A percentile compares a stretch with the other conserved stretches of the same genome.
Conservation (phyloP, 2,888 invertebrate genomes). For the Xestobium rufovillosum region DNA sequence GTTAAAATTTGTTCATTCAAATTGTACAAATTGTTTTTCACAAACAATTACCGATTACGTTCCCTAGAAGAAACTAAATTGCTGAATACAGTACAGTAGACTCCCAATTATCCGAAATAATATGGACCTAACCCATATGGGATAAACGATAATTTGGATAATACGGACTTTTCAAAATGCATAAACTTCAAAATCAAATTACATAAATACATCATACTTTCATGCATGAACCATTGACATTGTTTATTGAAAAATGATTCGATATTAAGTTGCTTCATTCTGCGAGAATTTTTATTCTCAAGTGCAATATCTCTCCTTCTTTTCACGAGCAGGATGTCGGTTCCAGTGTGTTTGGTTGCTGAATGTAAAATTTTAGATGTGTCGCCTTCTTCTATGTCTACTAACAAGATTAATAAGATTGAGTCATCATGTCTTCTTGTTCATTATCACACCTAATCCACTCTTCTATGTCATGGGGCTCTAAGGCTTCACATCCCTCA, state of each 20-base stretch:
- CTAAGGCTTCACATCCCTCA: constrained; percentile 1
- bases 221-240: no score
- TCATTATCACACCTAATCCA: constrained; percentile 3
- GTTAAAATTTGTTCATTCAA: no score
- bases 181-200: no score
- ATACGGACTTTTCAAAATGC: no score
- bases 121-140: no score
- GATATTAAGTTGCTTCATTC: neutral
- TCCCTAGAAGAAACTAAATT: no score
- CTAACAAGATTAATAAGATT: constrained; percentile 1
- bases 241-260: constrained; percentile 2
- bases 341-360: neutral
- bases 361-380: constrained; percentile 2
- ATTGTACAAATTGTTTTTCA: no score
- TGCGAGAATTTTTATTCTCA: constrained; percentile 1
- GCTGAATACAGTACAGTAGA: no score
- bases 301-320: constrained; percentile 1
- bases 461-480: neutral
- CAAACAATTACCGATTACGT: no score
- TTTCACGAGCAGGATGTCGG: constrained; percentile 3
- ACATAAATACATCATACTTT: no score
- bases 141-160: no score
- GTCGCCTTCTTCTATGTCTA: neutral
- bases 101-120: no score
- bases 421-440: constrained; percentile 1